Percentiles rank a stretch among this genome's conserved stretches.
phyloP scores from a whole-genome alignment of 1,140 invertebrate species.

The Goniozus legneri region DNA sequence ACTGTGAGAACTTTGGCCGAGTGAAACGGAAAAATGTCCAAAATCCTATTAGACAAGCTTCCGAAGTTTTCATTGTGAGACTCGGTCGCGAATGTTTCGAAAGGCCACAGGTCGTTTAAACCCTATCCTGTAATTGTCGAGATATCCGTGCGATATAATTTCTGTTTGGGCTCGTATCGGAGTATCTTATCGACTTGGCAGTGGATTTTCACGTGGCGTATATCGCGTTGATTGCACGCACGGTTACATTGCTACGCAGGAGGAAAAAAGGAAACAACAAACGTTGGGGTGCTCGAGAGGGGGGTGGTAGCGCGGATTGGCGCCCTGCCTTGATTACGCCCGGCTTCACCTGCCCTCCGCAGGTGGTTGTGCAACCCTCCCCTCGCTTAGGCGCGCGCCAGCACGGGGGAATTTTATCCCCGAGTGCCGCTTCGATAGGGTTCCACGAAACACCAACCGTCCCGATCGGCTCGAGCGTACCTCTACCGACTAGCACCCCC shows the following conservation, averaged over 20 bases:
- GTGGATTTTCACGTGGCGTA: neutral
- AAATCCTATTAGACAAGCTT: too few species aligned
- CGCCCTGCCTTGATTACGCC: constrained; percentile 39
- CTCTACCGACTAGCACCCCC: constrained; percentile 13
- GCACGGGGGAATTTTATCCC: constrained; percentile 35
- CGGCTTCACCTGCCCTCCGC: constrained; percentile 46
- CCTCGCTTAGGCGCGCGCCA: too few species aligned
- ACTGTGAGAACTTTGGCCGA: too few species aligned
- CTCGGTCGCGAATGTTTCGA: too few species aligned
- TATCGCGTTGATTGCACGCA: too few species aligned
- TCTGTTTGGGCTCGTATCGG: too few species aligned
- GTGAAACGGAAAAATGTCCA: too few species aligned
- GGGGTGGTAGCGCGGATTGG: constrained; percentile 32
- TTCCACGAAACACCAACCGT: constrained; percentile 15
- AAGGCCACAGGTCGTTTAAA: too few species aligned
- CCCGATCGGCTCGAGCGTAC: constrained; percentile 10
- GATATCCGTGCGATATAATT: too few species aligned
- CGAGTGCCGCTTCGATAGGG: constrained; percentile 23
- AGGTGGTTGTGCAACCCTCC: constrained; percentile 41
- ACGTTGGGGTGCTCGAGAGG: constrained; percentile 2
- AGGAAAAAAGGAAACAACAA: constrained; percentile 14
- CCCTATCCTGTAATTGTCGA: too few species aligned
- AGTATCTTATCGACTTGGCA: neutral
- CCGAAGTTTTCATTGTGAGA: too few species aligned
- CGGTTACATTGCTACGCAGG: constrained; percentile 16